Evolutionary conservation across 2,888 invertebrate genomes (phyloP).

Genomic region (Plagiodera versicolora): DNA sequence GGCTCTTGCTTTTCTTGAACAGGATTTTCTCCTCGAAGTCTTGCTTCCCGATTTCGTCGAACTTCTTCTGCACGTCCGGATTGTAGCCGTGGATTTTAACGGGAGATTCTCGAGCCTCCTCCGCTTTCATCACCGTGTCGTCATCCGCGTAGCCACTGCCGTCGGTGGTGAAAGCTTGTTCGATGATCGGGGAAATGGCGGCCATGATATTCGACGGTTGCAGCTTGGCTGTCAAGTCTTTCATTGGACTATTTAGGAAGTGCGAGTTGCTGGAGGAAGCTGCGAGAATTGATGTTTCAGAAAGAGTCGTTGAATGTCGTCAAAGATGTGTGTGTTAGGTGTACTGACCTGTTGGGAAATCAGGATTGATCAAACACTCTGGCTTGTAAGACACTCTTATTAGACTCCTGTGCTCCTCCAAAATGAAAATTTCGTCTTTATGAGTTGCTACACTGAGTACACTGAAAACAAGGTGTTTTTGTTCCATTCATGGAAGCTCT

Average conservation of each 20-base stretch:
- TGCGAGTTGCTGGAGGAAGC: too few relatives aligned
- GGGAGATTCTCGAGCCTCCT: slow-evolving; percentile 76
- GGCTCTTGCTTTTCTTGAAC: slow-evolving; percentile 63
- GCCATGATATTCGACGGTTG: slow-evolving; percentile 48
- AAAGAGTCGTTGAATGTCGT: too few relatives aligned
- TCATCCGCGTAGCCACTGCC: slow-evolving; percentile 53
- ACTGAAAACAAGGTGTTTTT: slow-evolving; percentile 46
- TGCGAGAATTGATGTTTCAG: too few relatives aligned
- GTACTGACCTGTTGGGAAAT: not conserved
- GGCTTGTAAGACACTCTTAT: slow-evolving; percentile 76
- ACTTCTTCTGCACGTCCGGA: slow-evolving; percentile 52
- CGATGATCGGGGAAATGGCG: slow-evolving; percentile 44
- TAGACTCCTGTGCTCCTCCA: slow-evolving; percentile 78
- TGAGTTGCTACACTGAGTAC: slow-evolving; percentile 64
- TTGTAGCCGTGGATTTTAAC: slow-evolving; percentile 55
- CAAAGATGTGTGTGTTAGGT: too few relatives aligned
- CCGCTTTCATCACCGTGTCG: slow-evolving; percentile 62
- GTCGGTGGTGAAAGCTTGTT: slow-evolving; percentile 35
- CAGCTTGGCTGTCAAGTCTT: slow-evolving; percentile 48
- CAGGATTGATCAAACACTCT: slow-evolving; percentile 57
- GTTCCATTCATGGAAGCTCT: too few relatives aligned
- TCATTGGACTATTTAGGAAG: slow-evolving; percentile 43
- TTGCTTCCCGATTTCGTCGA: slow-evolving; percentile 72
- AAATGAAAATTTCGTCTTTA: slow-evolving; percentile 78
- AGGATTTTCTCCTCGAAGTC: slow-evolving; percentile 72